phyloP scores from a whole-genome alignment of 2,888 invertebrate genomes.

The Dryadula phaetusa region DNA sequence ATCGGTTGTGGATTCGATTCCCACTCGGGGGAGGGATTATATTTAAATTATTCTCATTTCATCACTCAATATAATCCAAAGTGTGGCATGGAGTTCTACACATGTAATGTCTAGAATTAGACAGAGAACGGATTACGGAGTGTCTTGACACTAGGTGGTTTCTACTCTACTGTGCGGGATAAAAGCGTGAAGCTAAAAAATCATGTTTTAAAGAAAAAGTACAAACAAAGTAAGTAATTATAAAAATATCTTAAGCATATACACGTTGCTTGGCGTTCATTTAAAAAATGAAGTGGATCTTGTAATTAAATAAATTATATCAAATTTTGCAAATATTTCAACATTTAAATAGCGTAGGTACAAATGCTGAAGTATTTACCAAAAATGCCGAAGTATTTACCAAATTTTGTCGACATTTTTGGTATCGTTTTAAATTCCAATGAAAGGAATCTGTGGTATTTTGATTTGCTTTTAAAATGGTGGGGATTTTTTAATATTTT shows the following conservation, averaged over 20 bases:
- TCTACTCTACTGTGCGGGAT: too few relatives aligned
- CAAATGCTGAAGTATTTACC: conserved; percentile 11
- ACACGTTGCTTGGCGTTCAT: background rate
- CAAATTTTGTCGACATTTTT: conserved; percentile 23
- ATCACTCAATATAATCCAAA: too few relatives aligned
- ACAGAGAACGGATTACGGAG: too few relatives aligned
- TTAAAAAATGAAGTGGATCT: background rate
- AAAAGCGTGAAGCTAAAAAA: too few relatives aligned
- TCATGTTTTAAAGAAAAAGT: too few relatives aligned
- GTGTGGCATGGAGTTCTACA: too few relatives aligned
- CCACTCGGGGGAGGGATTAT: too few relatives aligned
- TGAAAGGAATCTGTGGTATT: conserved; percentile 11
- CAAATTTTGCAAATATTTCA: background rate
- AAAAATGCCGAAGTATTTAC: conserved; percentile 22
- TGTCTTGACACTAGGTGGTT: too few relatives aligned
- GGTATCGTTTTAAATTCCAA: conserved; percentile 14
- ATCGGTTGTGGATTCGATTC: too few relatives aligned
- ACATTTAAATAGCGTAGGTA: background rate
- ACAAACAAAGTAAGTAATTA: background rate
- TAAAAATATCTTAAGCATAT: background rate
- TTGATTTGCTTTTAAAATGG: conserved; percentile 21
- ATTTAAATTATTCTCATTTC: too few relatives aligned
- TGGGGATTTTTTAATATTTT: background rate
- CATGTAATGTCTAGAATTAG: too few relatives aligned
- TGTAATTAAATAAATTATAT: conserved; percentile 7